Evolutionary conservation across 64 coral and sea anemone genomes (phyloP), one percentile per base, ranked within the genome.

Genomic region (Porites lutea): DNA sequence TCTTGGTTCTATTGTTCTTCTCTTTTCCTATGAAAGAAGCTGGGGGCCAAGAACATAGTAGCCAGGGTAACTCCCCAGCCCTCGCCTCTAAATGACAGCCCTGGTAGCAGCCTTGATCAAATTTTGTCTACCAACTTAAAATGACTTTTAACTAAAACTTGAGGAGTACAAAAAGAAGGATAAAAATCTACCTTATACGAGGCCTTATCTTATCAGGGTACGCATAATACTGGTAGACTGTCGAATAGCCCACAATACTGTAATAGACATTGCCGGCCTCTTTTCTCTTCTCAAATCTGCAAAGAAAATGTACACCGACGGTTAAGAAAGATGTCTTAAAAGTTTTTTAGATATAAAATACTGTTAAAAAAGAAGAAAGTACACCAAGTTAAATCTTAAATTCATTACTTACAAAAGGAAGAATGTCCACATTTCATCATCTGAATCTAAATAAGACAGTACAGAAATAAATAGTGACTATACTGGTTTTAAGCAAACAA

Each of bases 221-320:
- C 9, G 96, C 96, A 89, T 95, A 98, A 74, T 95, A 98, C 21
- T 94, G 96, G 71, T 98, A 98, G 1, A 98, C 96, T 43, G 96
- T 98, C 79, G 79, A 79, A 57, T 98, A 98, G 6, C 96, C 96
- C 65, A 92, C 89, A 13, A 88, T 80, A 43, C 74, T 89, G 65
- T 95, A 98, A 46, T 88, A 23, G 20, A 46, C 48, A 23, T 91
- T 55, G 3, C 96, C 96, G 14, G 89, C 89, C 45, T 89, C 63
- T 79, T 92, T 98, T 22, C 50, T 88, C 73, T 98, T 98, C 62
- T 94, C 92, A 89, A 94, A 98, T 57, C 96, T 98, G 47, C 4
- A 59, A 78, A 3, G 4, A 59, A 55, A 2, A 78, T 37, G 67
- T 67, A 15, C 3, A 67, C 19, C 9, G 37, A 27, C 37, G 60